phyloP scores from a whole-genome alignment of 1,140 invertebrate species.

The Apis mellifera region DNA sequence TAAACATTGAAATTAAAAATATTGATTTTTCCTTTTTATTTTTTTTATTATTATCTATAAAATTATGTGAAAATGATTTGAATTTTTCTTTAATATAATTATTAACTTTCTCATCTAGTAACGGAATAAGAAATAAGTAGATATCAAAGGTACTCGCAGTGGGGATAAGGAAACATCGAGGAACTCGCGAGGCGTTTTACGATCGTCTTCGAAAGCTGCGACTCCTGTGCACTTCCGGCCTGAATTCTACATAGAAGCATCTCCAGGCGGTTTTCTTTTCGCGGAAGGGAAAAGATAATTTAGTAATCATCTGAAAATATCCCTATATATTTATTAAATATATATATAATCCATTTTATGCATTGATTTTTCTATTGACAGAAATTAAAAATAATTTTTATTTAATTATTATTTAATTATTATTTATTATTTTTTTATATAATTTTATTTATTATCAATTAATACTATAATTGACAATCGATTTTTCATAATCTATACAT shows the following conservation, averaged over 20 bases:
- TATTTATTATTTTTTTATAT: too few species aligned
- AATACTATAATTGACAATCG: not conserved
- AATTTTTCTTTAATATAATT: constrained; percentile 42
- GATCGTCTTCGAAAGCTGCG: constrained; percentile 68
- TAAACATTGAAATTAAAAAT: too few species aligned
- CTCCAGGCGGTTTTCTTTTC: constrained; percentile 47
- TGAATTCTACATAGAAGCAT: constrained; percentile 57
- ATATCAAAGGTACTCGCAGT: constrained; percentile 50
- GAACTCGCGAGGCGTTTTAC: constrained; percentile 64
- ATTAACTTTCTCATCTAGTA: constrained; percentile 57
- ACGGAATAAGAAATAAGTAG: constrained; percentile 45
- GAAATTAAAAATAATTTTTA: not conserved
- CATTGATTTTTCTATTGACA: not conserved
- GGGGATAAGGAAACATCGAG: constrained; percentile 60
- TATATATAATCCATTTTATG: too few species aligned
- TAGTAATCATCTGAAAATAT: constrained; percentile 22
- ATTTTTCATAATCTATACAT: too few species aligned
- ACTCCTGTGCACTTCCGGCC: constrained; percentile 62
- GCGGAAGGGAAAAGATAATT: constrained; percentile 43
- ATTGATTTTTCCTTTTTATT: not conserved
- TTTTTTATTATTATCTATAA: not conserved
- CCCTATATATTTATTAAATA: not conserved
- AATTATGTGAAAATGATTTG: not conserved
- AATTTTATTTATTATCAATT: too few species aligned
- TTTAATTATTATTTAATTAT: too few species aligned